phyloP scores from a whole-genome alignment of 2,113 vertebrate genomes.

The Alosa alosa region DNA sequence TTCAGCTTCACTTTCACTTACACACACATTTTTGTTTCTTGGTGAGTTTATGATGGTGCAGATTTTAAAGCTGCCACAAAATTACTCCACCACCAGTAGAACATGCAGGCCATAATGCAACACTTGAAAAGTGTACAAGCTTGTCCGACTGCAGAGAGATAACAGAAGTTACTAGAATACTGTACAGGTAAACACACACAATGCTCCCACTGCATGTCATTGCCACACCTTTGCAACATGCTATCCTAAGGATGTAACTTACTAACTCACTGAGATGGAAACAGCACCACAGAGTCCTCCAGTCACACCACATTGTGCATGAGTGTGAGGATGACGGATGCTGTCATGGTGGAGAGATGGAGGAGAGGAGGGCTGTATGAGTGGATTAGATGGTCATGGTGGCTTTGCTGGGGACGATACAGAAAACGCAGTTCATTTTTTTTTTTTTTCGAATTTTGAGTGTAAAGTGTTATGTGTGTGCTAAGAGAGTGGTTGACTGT shows the following conservation, averaged over 20 bases:
- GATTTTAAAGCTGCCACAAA: neutral
- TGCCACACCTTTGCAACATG: neutral
- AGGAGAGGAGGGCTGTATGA: neutral
- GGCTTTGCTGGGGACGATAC: constrained; percentile 40
- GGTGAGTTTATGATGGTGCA: neutral
- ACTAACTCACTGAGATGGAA: neutral
- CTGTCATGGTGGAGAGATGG: constrained; percentile 28
- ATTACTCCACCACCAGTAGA: neutral
- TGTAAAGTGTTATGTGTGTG: neutral
- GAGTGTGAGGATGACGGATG: neutral
- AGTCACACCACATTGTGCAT: constrained; percentile 10
- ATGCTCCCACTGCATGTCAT: neutral
- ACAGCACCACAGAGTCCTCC: neutral
- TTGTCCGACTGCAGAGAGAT: too few species aligned
- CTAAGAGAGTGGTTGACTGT: neutral
- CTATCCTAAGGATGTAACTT: neutral
- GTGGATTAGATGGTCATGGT: constrained; percentile 2
- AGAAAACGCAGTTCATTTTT: neutral
- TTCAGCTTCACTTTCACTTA: neutral
- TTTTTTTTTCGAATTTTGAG: neutral
- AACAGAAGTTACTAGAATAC: too few species aligned
- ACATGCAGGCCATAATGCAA: neutral
- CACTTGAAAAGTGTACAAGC: too few species aligned
- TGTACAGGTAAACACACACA: too few species aligned
- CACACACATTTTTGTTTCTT: neutral